phyloP scores from a whole-genome alignment of 2,797 vertebrate genomes.

The Threskiornis aethiopicus region DNA sequence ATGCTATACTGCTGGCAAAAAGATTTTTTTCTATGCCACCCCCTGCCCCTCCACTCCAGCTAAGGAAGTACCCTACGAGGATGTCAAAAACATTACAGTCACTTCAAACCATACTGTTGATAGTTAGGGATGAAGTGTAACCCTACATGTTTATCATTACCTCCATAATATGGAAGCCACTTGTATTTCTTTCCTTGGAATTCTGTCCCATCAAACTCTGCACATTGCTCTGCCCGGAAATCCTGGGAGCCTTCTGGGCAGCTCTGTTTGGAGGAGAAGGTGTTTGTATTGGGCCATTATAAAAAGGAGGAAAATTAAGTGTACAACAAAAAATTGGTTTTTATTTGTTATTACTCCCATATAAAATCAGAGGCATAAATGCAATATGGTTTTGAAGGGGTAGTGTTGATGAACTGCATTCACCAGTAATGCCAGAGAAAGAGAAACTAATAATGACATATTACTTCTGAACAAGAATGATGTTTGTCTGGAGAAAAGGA shows the following conservation, averaged over 20 bases:
- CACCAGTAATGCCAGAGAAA: not conserved
- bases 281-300: not conserved
- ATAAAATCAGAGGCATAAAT: not conserved
- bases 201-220: constrained; percentile 85
- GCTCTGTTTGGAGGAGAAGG: constrained; percentile 73
- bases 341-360: not conserved
- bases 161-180: constrained; percentile 95
- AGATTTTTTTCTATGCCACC: not conserved
- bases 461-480: not conserved
- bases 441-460: not conserved
- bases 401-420: not conserved
- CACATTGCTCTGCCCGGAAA: constrained; percentile 93
- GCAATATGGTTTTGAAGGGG: not conserved
- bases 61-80: not conserved
- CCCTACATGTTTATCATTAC: constrained; percentile 66
- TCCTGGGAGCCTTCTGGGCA: constrained; percentile 87
- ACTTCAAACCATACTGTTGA: not conserved
- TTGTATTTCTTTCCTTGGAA: constrained; percentile 90
- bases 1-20: not conserved
- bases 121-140: not conserved
- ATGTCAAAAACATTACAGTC: not conserved
- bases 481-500: not conserved
- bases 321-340: not conserved
- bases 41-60: not conserved
- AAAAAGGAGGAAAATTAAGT: not conserved